These are phyloP conservation scores for Agrilus planipennis DNA, from an alignment of 1,140 invertebrate species.

Conservation along the genomic window DNA sequence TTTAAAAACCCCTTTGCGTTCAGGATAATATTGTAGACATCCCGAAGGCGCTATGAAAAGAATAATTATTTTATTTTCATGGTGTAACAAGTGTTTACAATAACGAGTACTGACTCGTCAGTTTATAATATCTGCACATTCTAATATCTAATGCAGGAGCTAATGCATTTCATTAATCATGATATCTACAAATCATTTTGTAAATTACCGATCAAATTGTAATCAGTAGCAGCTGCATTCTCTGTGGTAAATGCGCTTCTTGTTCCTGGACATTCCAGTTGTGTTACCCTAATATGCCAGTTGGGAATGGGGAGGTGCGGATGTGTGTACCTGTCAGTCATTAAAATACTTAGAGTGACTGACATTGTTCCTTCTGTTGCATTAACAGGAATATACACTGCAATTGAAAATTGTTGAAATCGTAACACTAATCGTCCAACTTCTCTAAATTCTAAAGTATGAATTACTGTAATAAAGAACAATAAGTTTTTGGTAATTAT, in stretches of 20 bases:
- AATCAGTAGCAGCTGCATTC: slow-evolving; percentile 6
- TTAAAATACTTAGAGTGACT: slow-evolving; percentile 3
- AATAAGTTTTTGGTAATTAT: too few species aligned
- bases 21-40: slow-evolving; percentile 52
- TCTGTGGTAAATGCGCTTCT: slow-evolving; percentile 9
- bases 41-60: slow-evolving; percentile 42
- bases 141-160: too few species aligned
- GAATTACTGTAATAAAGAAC: too few species aligned
- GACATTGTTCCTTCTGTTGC: neutral
- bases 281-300: slow-evolving; percentile 50
- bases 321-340: slow-evolving; percentile 10
- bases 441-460: too few species aligned
- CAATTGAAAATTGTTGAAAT: neutral
- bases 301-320: slow-evolving; percentile 31
- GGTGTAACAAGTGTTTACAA: too few species aligned
- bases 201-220: neutral
- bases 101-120: too few species aligned
- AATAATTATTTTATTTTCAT: slow-evolving; percentile 10
- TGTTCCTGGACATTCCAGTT: slow-evolving; percentile 40
- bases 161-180: too few species aligned
- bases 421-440: neutral
- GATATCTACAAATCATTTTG: slow-evolving; percentile 1
- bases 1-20: slow-evolving; percentile 40
- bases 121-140: too few species aligned
- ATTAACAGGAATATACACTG: slow-evolving; percentile 1